Evolutionary conservation across 2,888 invertebrate species (phyloP).

Genomic region (Arenicola marina): DNA sequence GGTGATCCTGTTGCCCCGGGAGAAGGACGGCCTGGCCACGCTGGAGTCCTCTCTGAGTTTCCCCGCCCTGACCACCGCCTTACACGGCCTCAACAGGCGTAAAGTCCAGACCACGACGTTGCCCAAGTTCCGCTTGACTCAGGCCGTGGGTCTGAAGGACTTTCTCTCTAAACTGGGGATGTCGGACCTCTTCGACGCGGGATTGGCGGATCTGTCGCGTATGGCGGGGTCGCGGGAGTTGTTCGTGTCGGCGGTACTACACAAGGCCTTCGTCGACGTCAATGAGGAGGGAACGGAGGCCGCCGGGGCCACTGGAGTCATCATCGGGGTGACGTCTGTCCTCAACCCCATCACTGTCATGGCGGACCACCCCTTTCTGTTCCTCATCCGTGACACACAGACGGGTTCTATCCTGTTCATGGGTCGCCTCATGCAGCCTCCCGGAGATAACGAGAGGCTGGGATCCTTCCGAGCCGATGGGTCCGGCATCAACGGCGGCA

Average conservation of each 20-base stretch:
- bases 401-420: conserved; percentile 21
- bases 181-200: conserved; percentile 36
- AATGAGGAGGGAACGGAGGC: too few species aligned
- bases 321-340: background rate
- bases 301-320: conserved; percentile 40
- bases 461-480: too few species aligned
- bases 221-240: conserved; percentile 39
- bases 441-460: too few species aligned
- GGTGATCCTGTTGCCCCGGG: too few species aligned
- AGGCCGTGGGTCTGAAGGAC: conserved; percentile 35
- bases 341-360: conserved; percentile 19
- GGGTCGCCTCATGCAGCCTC: too few species aligned
- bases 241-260: too few species aligned
- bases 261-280: too few species aligned
- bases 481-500: too few species aligned
- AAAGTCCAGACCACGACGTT: conserved; percentile 32
- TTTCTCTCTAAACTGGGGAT: conserved; percentile 43
- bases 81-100: background rate
- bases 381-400: conserved; percentile 39
- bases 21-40: conserved; percentile 36
- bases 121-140: conserved; percentile 50
- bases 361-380: conserved; percentile 53
- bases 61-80: background rate
- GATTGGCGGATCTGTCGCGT: conserved; percentile 48
- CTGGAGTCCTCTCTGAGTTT: conserved; percentile 13